Percentiles rank a stretch among this genome's conserved stretches.
Evolutionary conservation across 2,113 vertebrate species (phyloP).

Genomic region (Plecturocebus donacophilus): DNA sequence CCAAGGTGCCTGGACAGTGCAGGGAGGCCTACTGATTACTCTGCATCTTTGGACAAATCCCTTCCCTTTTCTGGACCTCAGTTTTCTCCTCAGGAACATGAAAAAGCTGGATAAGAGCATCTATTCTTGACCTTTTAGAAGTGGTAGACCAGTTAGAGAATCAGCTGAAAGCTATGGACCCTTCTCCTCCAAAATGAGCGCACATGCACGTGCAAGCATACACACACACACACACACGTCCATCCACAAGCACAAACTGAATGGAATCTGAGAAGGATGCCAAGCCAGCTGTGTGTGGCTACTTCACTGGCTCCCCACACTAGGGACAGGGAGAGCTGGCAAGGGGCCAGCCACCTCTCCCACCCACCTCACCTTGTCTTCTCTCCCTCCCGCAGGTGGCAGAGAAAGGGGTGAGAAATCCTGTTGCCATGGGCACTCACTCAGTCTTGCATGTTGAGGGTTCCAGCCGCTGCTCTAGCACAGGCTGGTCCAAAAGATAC

Average conservation of each 20-base stretch:
- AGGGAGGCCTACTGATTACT: constrained; percentile 16
- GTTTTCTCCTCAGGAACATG: constrained; percentile 43
- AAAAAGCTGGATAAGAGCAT: constrained; percentile 34
- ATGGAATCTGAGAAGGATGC: background rate
- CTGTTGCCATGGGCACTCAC: constrained; percentile 60
- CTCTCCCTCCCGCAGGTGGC: background rate
- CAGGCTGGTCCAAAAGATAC: constrained; percentile 93
- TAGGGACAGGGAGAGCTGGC: background rate
- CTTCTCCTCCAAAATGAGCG: background rate
- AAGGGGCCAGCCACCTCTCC: background rate
- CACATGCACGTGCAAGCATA: too few relatives aligned
- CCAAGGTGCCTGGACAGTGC: constrained; percentile 34
- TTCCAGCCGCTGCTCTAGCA: constrained; percentile 77
- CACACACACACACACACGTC: background rate
- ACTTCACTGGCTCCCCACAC: background rate
- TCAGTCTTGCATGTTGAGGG: constrained; percentile 36
- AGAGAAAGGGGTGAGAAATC: constrained; percentile 47
- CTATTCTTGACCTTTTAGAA: constrained; percentile 19
- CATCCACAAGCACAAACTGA: background rate
- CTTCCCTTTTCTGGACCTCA: constrained; percentile 44
- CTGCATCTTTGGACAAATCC: constrained; percentile 44
- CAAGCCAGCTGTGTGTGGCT: background rate
- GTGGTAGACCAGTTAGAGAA: constrained; percentile 7
- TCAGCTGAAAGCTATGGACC: background rate
- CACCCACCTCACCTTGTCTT: background rate